These are phyloP conservation scores for Petrocephalus microphthalmus DNA, from an alignment of 2,113 vertebrate species.

Conservation along the genomic window DNA sequence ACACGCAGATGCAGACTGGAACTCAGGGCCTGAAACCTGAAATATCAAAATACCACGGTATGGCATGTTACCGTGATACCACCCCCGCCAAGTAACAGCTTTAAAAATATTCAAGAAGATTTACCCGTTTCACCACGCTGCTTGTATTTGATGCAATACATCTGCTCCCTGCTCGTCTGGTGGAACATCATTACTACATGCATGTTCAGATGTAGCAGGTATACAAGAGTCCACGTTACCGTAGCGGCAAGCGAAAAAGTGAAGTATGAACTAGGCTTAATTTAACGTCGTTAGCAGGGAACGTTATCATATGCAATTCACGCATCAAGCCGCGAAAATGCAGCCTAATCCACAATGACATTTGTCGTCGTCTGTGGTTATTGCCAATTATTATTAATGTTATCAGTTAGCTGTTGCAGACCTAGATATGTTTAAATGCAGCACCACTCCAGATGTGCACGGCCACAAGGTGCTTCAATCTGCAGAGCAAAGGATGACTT, in stretches of 20 bases:
- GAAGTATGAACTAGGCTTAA: not conserved
- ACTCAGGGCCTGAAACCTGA: not conserved
- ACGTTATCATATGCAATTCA: not conserved
- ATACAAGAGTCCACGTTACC: not conserved
- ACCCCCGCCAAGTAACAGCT: not conserved
- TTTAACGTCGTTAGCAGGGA: not conserved
- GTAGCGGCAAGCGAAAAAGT: not conserved
- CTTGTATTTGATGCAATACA: not conserved
- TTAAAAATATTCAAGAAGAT: not conserved
- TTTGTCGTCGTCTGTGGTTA: not conserved
- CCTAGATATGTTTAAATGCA: not conserved
- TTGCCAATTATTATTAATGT: not conserved
- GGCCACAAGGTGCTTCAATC: not conserved
- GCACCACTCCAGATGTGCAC: not conserved
- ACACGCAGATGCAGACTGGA: not conserved
- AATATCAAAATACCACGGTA: not conserved
- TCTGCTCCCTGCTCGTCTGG: not conserved
- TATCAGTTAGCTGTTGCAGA: not conserved
- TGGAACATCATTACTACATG: not conserved
- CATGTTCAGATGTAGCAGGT: not conserved
- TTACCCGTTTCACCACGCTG: not conserved
- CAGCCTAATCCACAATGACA: not conserved
- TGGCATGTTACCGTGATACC: not conserved
- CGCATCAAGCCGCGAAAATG: not conserved
- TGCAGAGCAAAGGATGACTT: not conserved